Base-by-base conservation (phyloP, 2,888 invertebrate genomes). In the Melanostoma scalare region DNA sequence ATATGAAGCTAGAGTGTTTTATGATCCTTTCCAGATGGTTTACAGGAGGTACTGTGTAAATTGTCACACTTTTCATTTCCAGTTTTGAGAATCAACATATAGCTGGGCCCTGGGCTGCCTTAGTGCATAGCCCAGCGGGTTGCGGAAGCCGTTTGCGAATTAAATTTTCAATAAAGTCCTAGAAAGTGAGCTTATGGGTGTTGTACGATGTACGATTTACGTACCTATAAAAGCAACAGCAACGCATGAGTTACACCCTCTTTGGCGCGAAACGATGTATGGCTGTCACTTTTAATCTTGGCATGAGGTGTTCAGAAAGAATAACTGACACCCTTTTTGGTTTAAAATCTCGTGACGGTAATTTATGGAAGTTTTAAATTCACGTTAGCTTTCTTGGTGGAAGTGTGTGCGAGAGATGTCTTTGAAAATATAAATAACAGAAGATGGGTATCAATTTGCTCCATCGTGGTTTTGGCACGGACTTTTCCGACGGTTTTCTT, bases 11-110 rank as follows among this genome's bases (percentile, higher is more conserved):
- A 30, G 73, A 82, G 69, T 82, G 82, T 77, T 82, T 82, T 82
- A 82, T 77, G 73, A 78, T 73, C 82, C 82, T 48, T 73, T 63
- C 73, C 73, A 73, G 78, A 82, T 82, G 82, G 67, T 63, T 67
- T 63, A 50, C 30, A 38, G 46, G 67, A 65, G 77, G 77, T 61
- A 46, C 61, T 68, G 44, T 73, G 73, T 58, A 73, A 77, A 78
- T 77, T 82, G 82, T 82, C 73, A 82, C 82, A 73, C 63, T 77
- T 82, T 77, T 77, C 72, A 77, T 77, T 82, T 69, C 9, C 55
- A 61, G 53, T 10, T 53, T 65, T 44, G 63, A 76, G 76, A 58
- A 72, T 58, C 61, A 33, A 67, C 60, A 55, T 67, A 46, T 30
- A 10, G 31, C 42, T 35, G 30, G 38, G 36, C 6, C 48, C 48